Percentiles rank a stretch among this genome's conserved stretches.
These are phyloP conservation scores for Actenoides hombroni DNA, from an alignment of 2,113 vertebrate species.

Conservation along the genomic window DNA sequence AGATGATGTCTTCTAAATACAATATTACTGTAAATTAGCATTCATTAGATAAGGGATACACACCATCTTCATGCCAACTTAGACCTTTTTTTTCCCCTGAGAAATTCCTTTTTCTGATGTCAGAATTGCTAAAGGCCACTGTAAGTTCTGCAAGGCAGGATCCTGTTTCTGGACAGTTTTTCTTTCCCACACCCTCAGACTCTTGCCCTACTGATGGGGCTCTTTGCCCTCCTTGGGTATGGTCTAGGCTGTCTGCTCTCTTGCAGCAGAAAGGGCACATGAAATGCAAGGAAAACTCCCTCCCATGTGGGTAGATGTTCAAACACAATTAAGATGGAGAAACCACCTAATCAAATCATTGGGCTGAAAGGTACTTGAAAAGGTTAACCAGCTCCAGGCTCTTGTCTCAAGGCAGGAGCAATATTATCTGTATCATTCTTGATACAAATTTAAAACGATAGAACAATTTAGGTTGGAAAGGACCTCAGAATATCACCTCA, in stretches of 20 bases:
- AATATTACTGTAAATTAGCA: not conserved
- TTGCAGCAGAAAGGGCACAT: accelerated
- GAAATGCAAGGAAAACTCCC: not conserved
- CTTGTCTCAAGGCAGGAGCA: not conserved
- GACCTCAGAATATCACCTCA: not conserved
- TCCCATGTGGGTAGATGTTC: not conserved
- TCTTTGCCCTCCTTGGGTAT: not conserved
- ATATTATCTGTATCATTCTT: not conserved
- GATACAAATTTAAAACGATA: not conserved
- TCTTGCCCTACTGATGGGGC: not conserved
- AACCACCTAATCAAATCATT: not conserved
- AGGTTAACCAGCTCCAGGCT: not conserved
- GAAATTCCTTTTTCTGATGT: not conserved
- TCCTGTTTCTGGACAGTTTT: not conserved
- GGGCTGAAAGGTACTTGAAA: not conserved
- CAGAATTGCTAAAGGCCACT: not conserved
- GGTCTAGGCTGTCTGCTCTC: not conserved
- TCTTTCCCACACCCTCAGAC: not conserved
- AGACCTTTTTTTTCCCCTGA: not conserved
- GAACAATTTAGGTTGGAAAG: not conserved
- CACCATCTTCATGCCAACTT: not conserved
- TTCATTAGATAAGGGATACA: not conserved
- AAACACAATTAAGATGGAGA: not conserved
- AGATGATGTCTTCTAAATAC: not conserved
- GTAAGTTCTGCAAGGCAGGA: not conserved